phyloP scores from a whole-genome alignment of 2,113 vertebrate species.

The Vombatus ursinus region DNA sequence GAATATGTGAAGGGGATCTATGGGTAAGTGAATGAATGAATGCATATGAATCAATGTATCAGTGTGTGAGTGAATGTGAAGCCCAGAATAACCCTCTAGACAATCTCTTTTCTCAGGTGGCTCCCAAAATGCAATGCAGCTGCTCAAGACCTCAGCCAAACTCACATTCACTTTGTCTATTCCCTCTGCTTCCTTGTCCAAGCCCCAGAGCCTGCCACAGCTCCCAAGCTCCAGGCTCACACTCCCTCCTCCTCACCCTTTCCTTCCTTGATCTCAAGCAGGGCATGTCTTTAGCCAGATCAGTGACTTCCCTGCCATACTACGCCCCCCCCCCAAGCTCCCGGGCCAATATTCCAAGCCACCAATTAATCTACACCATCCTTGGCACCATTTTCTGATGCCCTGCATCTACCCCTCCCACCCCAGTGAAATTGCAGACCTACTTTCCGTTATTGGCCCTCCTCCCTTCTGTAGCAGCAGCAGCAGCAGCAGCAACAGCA shows the following conservation, averaged over 20 bases:
- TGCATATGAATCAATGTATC: too few relatives aligned
- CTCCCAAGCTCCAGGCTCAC: too few relatives aligned
- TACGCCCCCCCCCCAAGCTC: neutral
- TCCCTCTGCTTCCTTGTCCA: neutral
- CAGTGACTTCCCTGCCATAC: neutral
- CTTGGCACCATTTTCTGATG: too few relatives aligned
- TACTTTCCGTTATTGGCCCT: neutral
- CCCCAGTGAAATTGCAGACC: neutral
- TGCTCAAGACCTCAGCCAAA: neutral
- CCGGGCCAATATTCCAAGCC: neutral
- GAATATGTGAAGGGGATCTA: neutral
- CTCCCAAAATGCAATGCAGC: neutral
- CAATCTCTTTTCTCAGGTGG: neutral
- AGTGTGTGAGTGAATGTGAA: neutral
- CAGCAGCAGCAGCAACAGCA: neutral
- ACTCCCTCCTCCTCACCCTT: neutral
- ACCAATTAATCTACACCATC: neutral
- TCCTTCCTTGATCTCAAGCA: neutral
- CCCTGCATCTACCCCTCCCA: too few relatives aligned
- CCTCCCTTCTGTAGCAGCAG: neutral
- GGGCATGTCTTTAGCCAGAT: neutral
- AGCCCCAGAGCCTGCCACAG: neutral
- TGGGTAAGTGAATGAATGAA: neutral
- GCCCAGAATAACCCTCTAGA: neutral
- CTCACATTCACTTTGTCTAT: neutral